phyloP scores from a whole-genome alignment of 2,113 vertebrate species.

The Chloebia gouldiae region DNA sequence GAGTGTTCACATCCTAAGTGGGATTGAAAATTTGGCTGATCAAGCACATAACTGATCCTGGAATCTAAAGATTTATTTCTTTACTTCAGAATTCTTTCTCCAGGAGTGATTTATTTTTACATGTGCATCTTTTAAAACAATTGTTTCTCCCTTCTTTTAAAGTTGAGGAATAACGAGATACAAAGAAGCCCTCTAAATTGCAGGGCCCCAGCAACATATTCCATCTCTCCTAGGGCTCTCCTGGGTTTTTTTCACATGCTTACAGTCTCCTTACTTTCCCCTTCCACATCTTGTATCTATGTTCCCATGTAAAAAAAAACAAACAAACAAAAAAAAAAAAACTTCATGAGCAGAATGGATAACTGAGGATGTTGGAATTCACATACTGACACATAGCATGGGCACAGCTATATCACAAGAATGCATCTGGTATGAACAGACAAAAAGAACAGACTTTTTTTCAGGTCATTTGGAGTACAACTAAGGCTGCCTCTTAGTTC shows the following conservation, averaged over 20 bases:
- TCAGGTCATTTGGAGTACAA: not conserved
- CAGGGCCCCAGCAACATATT: not conserved
- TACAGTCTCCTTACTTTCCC: not conserved
- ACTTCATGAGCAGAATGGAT: not conserved
- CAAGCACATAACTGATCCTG: not conserved
- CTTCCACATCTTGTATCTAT: not conserved
- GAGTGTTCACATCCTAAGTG: not conserved
- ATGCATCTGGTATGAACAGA: not conserved
- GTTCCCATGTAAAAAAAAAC: not conserved
- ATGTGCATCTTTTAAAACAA: not conserved
- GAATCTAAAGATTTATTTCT: not conserved
- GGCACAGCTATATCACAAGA: not conserved
- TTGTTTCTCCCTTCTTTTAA: not conserved
- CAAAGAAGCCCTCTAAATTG: not conserved
- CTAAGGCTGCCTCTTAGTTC: not conserved
- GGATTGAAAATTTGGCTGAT: not conserved
- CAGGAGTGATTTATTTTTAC: not conserved
- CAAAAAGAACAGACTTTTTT: not conserved
- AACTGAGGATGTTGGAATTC: not conserved
- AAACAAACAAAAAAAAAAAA: not conserved
- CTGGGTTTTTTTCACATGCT: not conserved
- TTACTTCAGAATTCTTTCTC: not conserved
- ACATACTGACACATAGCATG: not conserved
- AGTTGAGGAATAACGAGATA: not conserved
- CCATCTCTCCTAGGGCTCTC: not conserved